A percentile compares a stretch with the other conserved stretches of the same genome.
phyloP scores from a whole-genome alignment of 2,113 vertebrate species.

The Trichomycterus rosablanca region DNA sequence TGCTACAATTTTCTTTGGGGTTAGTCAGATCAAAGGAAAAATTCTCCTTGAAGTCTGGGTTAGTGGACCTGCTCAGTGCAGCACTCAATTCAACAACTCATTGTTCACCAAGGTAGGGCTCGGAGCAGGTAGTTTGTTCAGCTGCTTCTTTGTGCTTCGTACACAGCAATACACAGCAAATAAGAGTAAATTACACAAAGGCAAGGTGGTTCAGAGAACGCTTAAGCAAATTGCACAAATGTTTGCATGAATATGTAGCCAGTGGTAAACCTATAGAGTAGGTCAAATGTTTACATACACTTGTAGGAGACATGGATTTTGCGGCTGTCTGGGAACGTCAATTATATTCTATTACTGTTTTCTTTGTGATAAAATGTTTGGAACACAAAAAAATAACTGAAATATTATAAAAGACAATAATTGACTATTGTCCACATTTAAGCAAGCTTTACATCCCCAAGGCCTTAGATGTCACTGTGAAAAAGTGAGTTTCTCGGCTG shows the following conservation, averaged over 20 bases:
- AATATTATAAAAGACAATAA: too few relatives aligned
- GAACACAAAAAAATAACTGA: too few relatives aligned
- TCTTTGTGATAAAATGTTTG: too few relatives aligned
- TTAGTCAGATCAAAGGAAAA: slow-evolving; percentile 76
- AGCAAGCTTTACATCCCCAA: too few relatives aligned
- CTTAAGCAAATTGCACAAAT: neutral
- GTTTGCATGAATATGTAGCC: neutral
- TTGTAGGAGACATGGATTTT: too few relatives aligned
- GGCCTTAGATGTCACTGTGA: too few relatives aligned
- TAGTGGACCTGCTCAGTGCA: slow-evolving; percentile 62
- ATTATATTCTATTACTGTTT: too few relatives aligned
- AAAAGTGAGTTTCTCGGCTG: too few relatives aligned
- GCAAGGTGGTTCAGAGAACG: neutral
- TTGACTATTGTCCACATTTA: too few relatives aligned
- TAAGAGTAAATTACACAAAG: slow-evolving; percentile 24
- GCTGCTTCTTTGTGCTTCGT: slow-evolving; percentile 31
- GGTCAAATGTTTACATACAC: too few relatives aligned
- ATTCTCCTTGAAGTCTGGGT: slow-evolving; percentile 79
- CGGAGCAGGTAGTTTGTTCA: slow-evolving; percentile 53
- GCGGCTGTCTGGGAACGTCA: too few relatives aligned
- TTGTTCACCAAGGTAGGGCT: slow-evolving; percentile 60
- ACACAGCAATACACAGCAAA: slow-evolving; percentile 30
- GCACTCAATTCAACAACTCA: slow-evolving; percentile 61
- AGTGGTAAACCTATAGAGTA: too few relatives aligned
- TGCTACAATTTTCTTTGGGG: slow-evolving; percentile 76